Conservation (phyloP, 2,888 invertebrate genomes). For the Drosophila phalerata region DNA sequence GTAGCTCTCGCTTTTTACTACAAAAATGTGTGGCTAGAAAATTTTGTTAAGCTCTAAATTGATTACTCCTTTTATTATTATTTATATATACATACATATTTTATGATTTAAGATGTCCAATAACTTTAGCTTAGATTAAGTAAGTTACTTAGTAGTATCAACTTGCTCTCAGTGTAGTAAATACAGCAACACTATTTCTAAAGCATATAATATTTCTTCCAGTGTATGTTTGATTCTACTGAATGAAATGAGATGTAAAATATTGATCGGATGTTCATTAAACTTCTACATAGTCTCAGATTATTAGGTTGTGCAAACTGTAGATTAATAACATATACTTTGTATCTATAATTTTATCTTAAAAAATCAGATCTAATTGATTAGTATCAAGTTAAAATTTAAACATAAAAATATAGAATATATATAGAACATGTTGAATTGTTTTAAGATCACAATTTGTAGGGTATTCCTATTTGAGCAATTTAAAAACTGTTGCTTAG, state of each 20-base stretch:
- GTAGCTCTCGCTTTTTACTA: conserved; percentile 12
- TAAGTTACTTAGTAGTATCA: background rate
- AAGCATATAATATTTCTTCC: background rate
- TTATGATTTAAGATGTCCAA: conserved; percentile 18
- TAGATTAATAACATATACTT: no score
- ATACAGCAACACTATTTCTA: no score
- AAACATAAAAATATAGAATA: no score
- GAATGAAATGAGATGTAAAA: background rate
- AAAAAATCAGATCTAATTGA: no score
- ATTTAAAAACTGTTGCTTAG: background rate
- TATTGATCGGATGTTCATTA: no score
- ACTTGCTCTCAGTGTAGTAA: background rate
- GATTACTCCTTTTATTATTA: conserved; percentile 30
- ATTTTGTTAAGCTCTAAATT: conserved; percentile 41
- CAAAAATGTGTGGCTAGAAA: conserved; percentile 22
- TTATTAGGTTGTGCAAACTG: no score
- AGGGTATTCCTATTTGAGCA: no score
- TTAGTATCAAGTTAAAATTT: no score
- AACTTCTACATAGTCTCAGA: no score
- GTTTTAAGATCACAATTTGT: no score
- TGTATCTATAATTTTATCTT: no score
- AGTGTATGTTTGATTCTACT: background rate
- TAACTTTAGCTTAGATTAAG: background rate
- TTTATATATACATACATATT: background rate
- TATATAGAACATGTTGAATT: no score